phyloP scores from a whole-genome alignment of 2,113 vertebrate genomes.

The Istiophorus platypterus region DNA sequence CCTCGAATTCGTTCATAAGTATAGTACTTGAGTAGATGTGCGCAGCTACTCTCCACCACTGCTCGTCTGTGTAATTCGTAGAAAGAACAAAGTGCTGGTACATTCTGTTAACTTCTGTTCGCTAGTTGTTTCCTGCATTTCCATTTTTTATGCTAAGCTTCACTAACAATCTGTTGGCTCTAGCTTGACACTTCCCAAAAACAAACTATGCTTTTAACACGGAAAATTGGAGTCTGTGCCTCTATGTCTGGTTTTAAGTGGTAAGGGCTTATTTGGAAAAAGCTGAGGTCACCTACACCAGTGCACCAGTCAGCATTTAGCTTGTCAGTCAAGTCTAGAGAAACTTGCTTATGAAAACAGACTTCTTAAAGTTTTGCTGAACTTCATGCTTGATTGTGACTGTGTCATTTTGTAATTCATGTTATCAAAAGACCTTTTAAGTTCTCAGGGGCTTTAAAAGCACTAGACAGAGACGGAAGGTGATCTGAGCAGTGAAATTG shows the following conservation, averaged over 20 bases:
- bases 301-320: neutral
- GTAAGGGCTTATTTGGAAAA: neutral
- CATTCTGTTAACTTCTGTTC: no score
- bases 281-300: neutral
- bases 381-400: neutral
- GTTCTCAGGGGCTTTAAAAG: slow-evolving; percentile 31
- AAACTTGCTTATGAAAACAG: no score
- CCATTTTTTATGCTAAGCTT: neutral
- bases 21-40: no score
- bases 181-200: no score
- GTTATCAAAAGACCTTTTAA: neutral
- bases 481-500: neutral
- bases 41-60: no score
- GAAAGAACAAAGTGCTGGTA: no score
- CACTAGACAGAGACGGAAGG: neutral
- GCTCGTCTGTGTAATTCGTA: no score
- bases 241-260: neutral
- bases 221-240: neutral
- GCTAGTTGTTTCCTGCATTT: no score
- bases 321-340: neutral
- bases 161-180: no score
- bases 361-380: neutral
- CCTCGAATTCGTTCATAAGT: no score
- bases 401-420: neutral
- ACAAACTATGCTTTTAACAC: neutral